phyloP scores from a whole-genome alignment of 2,888 invertebrate species.

The Mimachlamys varia region DNA sequence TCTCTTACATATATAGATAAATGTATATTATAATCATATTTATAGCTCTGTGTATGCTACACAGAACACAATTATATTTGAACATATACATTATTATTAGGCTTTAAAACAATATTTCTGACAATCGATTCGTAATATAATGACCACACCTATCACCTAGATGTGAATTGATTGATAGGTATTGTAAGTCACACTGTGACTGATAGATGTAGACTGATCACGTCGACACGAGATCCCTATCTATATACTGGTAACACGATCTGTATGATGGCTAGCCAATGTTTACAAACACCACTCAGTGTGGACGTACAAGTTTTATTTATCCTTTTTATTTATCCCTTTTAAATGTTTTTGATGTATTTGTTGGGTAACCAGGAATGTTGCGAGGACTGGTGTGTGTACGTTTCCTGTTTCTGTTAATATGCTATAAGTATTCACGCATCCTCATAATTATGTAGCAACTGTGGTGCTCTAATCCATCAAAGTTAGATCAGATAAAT shows the following conservation, averaged over 20 bases:
- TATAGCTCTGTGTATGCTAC: neutral
- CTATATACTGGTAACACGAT: neutral
- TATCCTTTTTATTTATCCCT: neutral
- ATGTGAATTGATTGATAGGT: neutral
- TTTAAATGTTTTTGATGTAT: neutral
- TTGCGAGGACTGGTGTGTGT: no score
- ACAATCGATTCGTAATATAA: neutral
- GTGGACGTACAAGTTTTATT: neutral
- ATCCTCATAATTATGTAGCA: neutral
- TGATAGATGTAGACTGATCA: neutral
- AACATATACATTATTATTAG: no score
- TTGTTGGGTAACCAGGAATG: neutral
- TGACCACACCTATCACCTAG: neutral
- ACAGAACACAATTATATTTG: neutral
- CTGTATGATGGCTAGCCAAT: neutral
- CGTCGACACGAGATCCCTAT: neutral
- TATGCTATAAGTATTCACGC: neutral
- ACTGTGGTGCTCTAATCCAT: neutral
- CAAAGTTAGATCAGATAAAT: neutral
- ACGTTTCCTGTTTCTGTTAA: neutral
- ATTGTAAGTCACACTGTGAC: neutral
- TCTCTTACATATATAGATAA: neutral
- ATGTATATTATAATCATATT: no score
- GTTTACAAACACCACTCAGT: neutral
- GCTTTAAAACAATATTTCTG: neutral